Evolutionary conservation across 2,888 invertebrate genomes (phyloP), one percentile per base, ranked within the genome.

Genomic region (Lasioglossum oenotherae): DNA sequence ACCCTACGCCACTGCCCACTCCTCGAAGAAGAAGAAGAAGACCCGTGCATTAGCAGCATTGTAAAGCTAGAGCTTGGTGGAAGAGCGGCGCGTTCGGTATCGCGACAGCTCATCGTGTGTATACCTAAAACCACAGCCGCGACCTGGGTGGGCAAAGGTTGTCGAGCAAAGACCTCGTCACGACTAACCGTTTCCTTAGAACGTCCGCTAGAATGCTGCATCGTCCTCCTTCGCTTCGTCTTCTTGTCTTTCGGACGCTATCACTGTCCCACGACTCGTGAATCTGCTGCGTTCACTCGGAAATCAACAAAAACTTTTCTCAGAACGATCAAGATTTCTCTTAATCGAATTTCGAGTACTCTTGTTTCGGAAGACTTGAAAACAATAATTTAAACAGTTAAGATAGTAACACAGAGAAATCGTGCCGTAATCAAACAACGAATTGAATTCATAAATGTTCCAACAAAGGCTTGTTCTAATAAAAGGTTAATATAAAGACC

Each of bases 71-170:
- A 85, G 80, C 77, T 73, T 75, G 83, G 72, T 82, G 74, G 78
- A 85, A 84, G 78, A 23, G 76, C 81, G 75, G 75, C 73, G 84
- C 71, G 81, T 87, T 90, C 86, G 85, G 80, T 87, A 91, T 91
- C 88, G 84, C 89, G 81, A 87, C 83, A 83, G 82, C 81, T 75
- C 74, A 73, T 86, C 84, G 82, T 84, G 83, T 67, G 82, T 80
- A 72, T 87, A 77, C 77, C 84, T 78, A 83, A 90, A 90, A 90
- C 83, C 86, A 79, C 87, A 81, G 76, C 76, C 78, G 75, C 85
- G 74, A 82, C 76, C 87, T 88, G 89, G 89, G 87, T 90, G 88
- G 86, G 90, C 90, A 86, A 87, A 87, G 80, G 73, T 89, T 85
- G 86, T 84, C 86, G 89, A 84, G 90, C 89, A 82, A 88, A 85